These are phyloP conservation scores for Phainopepla nitens DNA, from an alignment of 2,113 vertebrate genomes.

Conservation along the genomic window DNA sequence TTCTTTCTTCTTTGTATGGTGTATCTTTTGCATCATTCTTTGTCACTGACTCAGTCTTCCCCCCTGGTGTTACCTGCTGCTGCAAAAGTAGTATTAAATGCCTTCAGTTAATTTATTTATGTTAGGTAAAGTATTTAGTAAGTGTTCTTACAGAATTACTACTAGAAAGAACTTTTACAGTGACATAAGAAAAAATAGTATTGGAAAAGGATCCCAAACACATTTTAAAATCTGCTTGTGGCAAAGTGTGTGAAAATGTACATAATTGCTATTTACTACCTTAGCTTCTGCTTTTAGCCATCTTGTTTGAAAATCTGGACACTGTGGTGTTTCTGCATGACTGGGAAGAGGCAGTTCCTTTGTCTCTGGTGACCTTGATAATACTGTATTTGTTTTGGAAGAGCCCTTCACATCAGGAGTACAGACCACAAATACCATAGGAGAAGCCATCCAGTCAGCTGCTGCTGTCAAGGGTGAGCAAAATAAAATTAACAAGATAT, in stretches of 20 bases:
- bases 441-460: slow-evolving; percentile 69
- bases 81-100: background rate
- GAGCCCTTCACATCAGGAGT: slow-evolving; percentile 79
- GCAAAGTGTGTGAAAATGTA: background rate
- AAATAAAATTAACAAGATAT: background rate
- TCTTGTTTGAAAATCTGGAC: slow-evolving; percentile 71
- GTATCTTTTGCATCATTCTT: background rate
- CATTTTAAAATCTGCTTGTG: background rate
- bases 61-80: background rate
- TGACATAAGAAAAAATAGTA: background rate
- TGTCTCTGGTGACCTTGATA: slow-evolving; percentile 11
- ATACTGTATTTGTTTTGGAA: slow-evolving; percentile 34
- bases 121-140: background rate
- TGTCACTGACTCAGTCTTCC: background rate
- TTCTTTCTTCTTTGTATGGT: background rate
- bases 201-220: background rate
- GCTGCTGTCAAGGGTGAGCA: background rate
- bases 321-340: slow-evolving; percentile 43
- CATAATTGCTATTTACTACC: background rate
- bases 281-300: slow-evolving; percentile 70
- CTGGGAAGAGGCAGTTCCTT: background rate
- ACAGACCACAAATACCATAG: slow-evolving; percentile 75
- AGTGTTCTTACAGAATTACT: background rate
- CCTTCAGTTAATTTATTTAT: background rate
- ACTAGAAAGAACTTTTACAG: background rate